Percentiles rank a stretch among this genome's conserved stretches.
Evolutionary conservation across 2,113 vertebrate genomes (phyloP).

Genomic region (Myotis brandtii): DNA sequence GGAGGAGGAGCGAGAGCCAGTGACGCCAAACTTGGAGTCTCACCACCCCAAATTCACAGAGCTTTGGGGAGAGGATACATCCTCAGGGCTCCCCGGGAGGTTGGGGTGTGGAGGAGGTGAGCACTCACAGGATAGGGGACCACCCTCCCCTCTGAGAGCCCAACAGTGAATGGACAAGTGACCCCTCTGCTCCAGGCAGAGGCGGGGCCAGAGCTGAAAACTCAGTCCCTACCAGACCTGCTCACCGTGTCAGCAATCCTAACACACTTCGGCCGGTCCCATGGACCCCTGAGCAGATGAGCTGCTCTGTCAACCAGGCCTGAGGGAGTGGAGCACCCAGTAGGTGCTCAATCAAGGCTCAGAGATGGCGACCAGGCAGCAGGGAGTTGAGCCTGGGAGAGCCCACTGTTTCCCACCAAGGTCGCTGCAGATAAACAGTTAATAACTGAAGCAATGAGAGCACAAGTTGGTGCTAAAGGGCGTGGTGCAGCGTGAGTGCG

Average conservation of each 20-base stretch:
- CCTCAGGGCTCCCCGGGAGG: not conserved
- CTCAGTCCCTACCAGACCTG: not conserved
- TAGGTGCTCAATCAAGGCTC: not conserved
- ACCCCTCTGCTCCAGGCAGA: not conserved
- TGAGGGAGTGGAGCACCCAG: not conserved
- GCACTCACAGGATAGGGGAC: not conserved
- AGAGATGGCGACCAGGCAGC: not conserved
- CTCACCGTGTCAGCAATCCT: not conserved
- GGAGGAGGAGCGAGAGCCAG: not conserved
- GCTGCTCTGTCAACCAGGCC: not conserved
- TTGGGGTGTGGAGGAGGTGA: not conserved
- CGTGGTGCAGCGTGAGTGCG: not conserved
- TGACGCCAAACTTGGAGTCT: not conserved
- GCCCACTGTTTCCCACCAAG: not conserved
- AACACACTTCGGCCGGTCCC: not conserved
- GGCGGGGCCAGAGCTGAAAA: not conserved
- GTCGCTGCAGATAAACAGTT: not conserved
- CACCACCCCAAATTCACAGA: not conserved
- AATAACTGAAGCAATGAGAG: not conserved
- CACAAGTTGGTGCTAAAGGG: not conserved
- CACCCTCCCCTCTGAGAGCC: not conserved
- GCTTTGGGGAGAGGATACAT: not conserved
- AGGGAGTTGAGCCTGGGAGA: not conserved
- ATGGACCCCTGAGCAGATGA: not conserved
- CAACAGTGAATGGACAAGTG: not conserved